These are phyloP conservation scores for Phataginus tetradactyla DNA, from an alignment of 2,797 vertebrate genomes.

Conservation along the genomic window DNA sequence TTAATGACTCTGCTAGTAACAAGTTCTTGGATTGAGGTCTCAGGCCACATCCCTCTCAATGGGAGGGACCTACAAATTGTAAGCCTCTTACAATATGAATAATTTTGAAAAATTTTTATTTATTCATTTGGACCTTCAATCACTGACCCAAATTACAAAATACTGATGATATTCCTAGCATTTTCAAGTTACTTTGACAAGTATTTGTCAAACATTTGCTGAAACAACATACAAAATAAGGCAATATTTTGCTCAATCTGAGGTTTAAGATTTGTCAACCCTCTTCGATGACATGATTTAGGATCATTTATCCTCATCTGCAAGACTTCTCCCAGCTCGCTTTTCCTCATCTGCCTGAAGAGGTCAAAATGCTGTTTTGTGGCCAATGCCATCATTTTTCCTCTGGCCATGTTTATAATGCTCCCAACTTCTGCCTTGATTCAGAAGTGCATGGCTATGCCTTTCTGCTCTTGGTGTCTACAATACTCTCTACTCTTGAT, in stretches of 20 bases:
- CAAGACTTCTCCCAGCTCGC: not conserved
- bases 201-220: constrained; percentile 11
- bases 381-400: not conserved
- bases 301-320: constrained; percentile 15
- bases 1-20: not conserved
- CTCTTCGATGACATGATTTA: not conserved
- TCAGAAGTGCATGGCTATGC: not conserved
- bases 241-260: not conserved
- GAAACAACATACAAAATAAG: not conserved
- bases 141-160: not conserved
- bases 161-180: not conserved
- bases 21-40: not conserved
- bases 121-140: not conserved
- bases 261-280: not conserved
- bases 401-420: not conserved
- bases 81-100: not conserved
- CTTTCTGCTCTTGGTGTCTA: constrained; percentile 4
- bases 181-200: constrained; percentile 4
- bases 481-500: not conserved
- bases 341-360: constrained; percentile 15
- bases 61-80: not conserved
- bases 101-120: not conserved
- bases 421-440: constrained; percentile 30
- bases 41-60: not conserved
- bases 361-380: not conserved